Evolutionary conservation across 2,113 vertebrate species (phyloP).

Genomic region (Pithys albifrons): DNA sequence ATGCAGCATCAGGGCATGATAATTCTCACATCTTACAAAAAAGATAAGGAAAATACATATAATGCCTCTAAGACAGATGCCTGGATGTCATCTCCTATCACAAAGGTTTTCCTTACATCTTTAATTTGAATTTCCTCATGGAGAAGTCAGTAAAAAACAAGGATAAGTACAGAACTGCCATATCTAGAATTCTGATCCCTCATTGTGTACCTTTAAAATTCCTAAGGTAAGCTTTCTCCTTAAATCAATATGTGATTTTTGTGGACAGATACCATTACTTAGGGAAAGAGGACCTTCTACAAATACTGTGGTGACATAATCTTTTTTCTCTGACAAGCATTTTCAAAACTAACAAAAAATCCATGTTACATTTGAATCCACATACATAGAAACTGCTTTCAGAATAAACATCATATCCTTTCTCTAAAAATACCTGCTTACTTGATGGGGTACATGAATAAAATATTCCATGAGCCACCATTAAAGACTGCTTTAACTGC

Average conservation of each 20-base stretch:
- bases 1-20: neutral
- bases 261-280: neutral
- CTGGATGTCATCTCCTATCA: neutral
- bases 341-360: neutral
- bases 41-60: neutral
- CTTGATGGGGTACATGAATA: neutral
- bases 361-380: neutral
- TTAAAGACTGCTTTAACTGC: neutral
- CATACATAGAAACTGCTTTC: neutral
- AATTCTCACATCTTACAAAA: neutral
- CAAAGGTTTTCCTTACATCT: neutral
- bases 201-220: neutral
- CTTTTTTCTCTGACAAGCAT: neutral
- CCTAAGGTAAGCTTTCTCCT: neutral
- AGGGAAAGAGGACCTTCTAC: neutral
- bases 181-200: neutral
- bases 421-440: neutral
- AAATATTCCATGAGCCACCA: neutral
- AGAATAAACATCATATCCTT: neutral
- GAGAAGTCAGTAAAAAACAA: neutral
- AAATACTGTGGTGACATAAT: neutral
- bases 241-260: neutral
- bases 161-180: neutral
- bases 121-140: neutral
- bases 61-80: neutral